phyloP scores from a whole-genome alignment of 2,888 invertebrate genomes.

The Eueremaeus valkanovi region DNA sequence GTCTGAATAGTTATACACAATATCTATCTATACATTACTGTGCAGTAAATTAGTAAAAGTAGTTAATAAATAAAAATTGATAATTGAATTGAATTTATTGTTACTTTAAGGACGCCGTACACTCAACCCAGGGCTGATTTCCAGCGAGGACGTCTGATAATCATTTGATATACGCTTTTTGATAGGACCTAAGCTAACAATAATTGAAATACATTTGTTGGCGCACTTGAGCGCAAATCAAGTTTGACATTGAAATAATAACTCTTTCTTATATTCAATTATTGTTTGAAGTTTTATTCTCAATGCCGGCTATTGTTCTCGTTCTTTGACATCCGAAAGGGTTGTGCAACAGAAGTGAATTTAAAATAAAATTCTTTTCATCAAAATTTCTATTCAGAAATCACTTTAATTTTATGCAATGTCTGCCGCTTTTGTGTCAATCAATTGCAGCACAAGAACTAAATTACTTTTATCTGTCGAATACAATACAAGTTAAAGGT shows the following conservation, averaged over 20 bases:
- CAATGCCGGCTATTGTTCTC: slow-evolving; percentile 16
- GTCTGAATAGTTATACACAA: not conserved
- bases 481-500: too few relatives aligned
- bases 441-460: too few relatives aligned
- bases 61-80: not conserved
- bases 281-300: not conserved
- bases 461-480: too few relatives aligned
- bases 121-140: too few relatives aligned
- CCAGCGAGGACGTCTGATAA: too few relatives aligned
- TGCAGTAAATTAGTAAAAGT: not conserved
- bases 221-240: not conserved
- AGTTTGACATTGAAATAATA: not conserved
- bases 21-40: not conserved
- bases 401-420: not conserved
- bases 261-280: not conserved
- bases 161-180: not conserved
- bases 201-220: not conserved
- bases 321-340: not conserved
- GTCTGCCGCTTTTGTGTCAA: too few relatives aligned
- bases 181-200: not conserved
- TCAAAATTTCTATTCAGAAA: not conserved
- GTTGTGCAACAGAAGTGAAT: not conserved
- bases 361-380: not conserved
- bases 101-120: too few relatives aligned
- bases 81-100: too few relatives aligned